Evolutionary conservation across 2,888 invertebrate species (phyloP).

Genomic region (Onchidella celtica): DNA sequence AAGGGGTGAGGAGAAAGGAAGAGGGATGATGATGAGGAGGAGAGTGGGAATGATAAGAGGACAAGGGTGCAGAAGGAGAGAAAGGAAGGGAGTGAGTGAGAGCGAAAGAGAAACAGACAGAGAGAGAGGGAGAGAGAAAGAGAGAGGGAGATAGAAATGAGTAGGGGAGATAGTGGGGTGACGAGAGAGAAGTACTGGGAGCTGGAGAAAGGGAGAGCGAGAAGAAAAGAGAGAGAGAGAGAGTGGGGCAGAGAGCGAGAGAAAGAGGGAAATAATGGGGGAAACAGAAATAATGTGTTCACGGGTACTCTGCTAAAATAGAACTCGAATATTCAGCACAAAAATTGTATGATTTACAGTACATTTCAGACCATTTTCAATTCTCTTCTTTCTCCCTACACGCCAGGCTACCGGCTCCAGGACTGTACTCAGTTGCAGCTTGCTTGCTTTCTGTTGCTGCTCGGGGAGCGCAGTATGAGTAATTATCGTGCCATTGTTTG

Average conservation of each 20-base stretch:
- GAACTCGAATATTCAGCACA: too few relatives aligned
- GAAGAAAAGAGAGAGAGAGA: not conserved
- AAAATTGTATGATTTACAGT: too few relatives aligned
- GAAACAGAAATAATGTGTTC: too few relatives aligned
- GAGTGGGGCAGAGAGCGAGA: not conserved
- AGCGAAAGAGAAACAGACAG: not conserved
- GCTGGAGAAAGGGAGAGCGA: not conserved
- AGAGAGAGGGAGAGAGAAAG: not conserved
- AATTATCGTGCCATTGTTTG: too few relatives aligned
- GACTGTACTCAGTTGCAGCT: too few relatives aligned
- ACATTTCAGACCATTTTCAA: too few relatives aligned
- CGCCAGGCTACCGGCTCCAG: too few relatives aligned
- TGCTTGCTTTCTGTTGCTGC: too few relatives aligned
- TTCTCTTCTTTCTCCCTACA: too few relatives aligned
- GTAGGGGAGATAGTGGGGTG: not conserved
- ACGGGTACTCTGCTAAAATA: too few relatives aligned
- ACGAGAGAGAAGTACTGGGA: not conserved
- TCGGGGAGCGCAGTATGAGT: too few relatives aligned
- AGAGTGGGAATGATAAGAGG: too few relatives aligned
- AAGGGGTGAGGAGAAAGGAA: not conserved
- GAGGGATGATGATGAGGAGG: not conserved
- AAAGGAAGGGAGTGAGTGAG: not conserved
- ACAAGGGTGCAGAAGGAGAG: not conserved
- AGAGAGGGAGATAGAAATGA: not conserved
- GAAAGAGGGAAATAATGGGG: not conserved